Conservation (phyloP, 1,140 invertebrate species). For the Hylyphantes graminicola region DNA sequence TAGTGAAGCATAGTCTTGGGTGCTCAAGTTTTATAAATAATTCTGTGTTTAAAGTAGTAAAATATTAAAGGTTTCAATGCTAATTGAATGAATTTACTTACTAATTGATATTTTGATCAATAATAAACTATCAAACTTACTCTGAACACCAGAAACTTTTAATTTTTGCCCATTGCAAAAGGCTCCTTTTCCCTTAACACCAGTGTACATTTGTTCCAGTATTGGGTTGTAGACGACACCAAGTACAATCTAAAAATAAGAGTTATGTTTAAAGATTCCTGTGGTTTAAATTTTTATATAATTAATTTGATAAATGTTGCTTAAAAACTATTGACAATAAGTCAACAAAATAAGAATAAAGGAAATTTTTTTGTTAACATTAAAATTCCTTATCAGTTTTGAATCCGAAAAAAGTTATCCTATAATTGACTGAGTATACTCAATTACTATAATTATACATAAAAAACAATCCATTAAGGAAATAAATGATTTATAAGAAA, state of each 20-base stretch:
- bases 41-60: too few relatives aligned
- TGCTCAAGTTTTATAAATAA: too few relatives aligned
- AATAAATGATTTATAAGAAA: too few relatives aligned
- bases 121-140: constrained; percentile 63
- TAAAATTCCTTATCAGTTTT: background rate
- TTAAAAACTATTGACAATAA: background rate
- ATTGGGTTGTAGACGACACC: constrained; percentile 93
- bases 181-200: constrained; percentile 85
- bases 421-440: too few relatives aligned
- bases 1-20: too few relatives aligned
- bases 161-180: constrained; percentile 85
- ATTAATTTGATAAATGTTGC: background rate
- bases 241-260: constrained; percentile 72
- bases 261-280: too few relatives aligned
- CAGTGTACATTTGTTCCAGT: constrained; percentile 87
- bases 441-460: too few relatives aligned
- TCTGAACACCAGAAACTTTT: constrained; percentile 70
- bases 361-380: background rate
- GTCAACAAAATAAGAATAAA: background rate
- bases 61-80: too few relatives aligned
- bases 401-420: too few relatives aligned
- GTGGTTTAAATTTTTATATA: background rate
- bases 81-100: too few relatives aligned
- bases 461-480: too few relatives aligned
- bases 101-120: too few relatives aligned